Percentiles rank a stretch among this genome's conserved stretches.
These are phyloP conservation scores for Stylophora pistillata DNA, from an alignment of 64 coral and sea anemone genomes.

Conservation along the genomic window DNA sequence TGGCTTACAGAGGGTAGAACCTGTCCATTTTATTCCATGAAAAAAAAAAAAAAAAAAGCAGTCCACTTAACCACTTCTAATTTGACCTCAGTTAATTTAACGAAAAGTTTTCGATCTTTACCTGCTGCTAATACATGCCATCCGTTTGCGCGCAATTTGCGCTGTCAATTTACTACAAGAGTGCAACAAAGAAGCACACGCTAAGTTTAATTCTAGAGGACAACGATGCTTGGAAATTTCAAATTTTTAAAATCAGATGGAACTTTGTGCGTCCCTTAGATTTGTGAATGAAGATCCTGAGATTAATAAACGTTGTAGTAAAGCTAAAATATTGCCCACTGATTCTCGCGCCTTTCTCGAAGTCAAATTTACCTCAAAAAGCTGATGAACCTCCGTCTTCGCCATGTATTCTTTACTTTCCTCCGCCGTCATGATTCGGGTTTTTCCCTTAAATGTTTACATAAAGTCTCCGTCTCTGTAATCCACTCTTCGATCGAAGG, in stretches of 20 bases:
- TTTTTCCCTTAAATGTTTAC: constrained; percentile 25
- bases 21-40: too few species aligned
- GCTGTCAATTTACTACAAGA: not conserved
- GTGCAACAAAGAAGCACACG: not conserved
- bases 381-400: constrained; percentile 91
- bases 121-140: too few species aligned
- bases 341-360: not conserved
- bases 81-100: too few species aligned
- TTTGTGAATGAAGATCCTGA: too few species aligned
- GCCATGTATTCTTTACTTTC: constrained; percentile 94
- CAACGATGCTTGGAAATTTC: not conserved
- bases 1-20: too few species aligned
- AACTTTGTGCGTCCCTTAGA: not conserved
- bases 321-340: not conserved
- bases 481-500: constrained; percentile 4
- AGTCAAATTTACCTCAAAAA: constrained; percentile 68
- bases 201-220: not conserved
- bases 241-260: not conserved
- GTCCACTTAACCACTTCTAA: too few species aligned
- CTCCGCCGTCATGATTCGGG: constrained; percentile 69
- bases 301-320: not conserved
- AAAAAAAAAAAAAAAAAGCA: too few species aligned
- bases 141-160: not conserved
- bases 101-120: too few species aligned
- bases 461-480: not conserved